Percentiles rank a stretch among this genome's conserved stretches.
Evolutionary conservation across 2,888 invertebrate species (phyloP).

Genomic region (Sturmia bella): DNA sequence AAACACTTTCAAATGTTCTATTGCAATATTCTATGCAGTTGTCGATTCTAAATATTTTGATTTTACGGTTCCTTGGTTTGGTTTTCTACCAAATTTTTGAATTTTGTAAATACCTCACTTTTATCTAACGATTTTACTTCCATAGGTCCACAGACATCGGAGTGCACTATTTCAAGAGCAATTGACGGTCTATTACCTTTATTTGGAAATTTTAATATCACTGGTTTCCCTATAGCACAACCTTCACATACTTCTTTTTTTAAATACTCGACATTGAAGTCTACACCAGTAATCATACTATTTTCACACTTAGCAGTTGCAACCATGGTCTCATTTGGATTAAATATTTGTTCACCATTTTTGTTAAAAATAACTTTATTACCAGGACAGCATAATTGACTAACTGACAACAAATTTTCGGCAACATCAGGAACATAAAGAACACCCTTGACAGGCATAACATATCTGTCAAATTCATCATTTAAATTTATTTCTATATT

Average conservation of each 20-base stretch:
- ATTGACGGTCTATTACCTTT: slow-evolving; percentile 63
- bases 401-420: neutral
- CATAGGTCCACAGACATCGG: slow-evolving; percentile 76
- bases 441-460: neutral
- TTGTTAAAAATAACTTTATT: slow-evolving; percentile 12
- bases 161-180: slow-evolving; percentile 75
- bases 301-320: slow-evolving; percentile 8
- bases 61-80: slow-evolving; percentile 42
- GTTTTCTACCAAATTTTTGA: slow-evolving; percentile 61
- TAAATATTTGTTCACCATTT: slow-evolving; percentile 3
- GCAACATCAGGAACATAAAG: neutral
- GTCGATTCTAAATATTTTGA: slow-evolving; percentile 47
- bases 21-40: slow-evolving; percentile 53
- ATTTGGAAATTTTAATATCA: slow-evolving; percentile 67
- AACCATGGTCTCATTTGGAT: neutral
- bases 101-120: slow-evolving; percentile 8
- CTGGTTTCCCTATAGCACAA: slow-evolving; percentile 72
- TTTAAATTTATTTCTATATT: slow-evolving; percentile 7
- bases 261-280: neutral
- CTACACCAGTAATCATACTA: slow-evolving; percentile 26
- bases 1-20: slow-evolving; percentile 19
- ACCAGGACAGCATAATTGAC: neutral
- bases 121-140: neutral
- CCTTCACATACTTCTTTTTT: slow-evolving; percentile 50
- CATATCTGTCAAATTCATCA: neutral